These are phyloP conservation scores for Benthochromis sp. DNA, from an alignment of 2,113 vertebrate genomes.

Conservation along the genomic window DNA sequence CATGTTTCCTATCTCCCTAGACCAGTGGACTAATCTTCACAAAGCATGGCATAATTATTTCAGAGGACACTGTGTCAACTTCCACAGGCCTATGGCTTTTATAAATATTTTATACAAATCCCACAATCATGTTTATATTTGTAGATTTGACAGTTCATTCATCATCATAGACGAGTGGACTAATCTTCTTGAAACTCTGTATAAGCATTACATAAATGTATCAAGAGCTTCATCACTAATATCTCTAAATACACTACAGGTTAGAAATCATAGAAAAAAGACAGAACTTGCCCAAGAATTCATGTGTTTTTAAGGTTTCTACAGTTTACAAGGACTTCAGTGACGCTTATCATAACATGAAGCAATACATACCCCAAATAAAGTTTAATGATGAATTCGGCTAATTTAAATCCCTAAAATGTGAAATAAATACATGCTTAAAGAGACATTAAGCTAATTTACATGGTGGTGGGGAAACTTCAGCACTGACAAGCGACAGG, in stretches of 20 bases:
- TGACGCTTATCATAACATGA: fast-evolving
- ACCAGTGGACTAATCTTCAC: not conserved
- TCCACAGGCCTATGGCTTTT: not conserved
- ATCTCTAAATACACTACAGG: not conserved
- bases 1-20: not conserved
- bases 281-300: not conserved
- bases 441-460: not conserved
- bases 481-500: not conserved
- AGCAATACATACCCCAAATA: not conserved
- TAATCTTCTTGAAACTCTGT: not conserved
- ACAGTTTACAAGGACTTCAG: not conserved
- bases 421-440: not conserved
- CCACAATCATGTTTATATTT: not conserved
- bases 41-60: not conserved
- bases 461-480: not conserved
- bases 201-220: not conserved
- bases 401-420: not conserved
- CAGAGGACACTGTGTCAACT: not conserved
- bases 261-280: not conserved
- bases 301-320: not conserved
- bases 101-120: not conserved
- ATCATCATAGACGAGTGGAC: fast-evolving
- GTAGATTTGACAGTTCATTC: not conserved
- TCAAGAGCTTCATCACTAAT: not conserved
- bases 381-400: not conserved